Evolutionary conservation across 2,888 invertebrate species (phyloP).

Genomic region (Pachycephus smyrnensis): DNA sequence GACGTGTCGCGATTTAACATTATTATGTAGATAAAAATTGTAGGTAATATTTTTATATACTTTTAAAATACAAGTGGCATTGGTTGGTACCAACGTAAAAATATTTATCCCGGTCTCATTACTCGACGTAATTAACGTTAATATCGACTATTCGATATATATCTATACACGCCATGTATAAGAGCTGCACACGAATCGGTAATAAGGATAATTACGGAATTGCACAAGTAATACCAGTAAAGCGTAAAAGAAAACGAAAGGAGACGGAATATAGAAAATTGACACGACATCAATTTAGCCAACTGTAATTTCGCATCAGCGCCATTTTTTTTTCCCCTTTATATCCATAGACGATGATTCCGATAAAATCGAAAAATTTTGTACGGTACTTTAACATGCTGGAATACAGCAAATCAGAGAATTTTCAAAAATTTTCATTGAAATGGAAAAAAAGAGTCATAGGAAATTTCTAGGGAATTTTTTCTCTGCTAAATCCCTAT

Average conservation of each 20-base stretch:
- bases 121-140: constrained; percentile 39
- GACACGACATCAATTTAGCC: constrained; percentile 18
- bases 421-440: not conserved
- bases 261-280: constrained; percentile 24
- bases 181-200: constrained; percentile 33
- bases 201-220: constrained; percentile 53
- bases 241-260: constrained; percentile 1
- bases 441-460: no score
- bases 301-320: not conserved
- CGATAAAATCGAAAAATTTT: no score
- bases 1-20: not conserved
- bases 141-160: constrained; percentile 38
- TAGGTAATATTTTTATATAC: not conserved
- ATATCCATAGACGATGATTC: no score
- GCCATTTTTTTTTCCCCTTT: not conserved
- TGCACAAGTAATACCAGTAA: constrained; percentile 42
- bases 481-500: not conserved
- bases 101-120: not conserved
- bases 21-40: no score
- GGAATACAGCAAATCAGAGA: no score
- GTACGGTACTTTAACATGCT: fast-evolving
- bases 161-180: constrained; percentile 13
- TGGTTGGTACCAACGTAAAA: not conserved
- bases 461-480: no score
- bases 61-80: not conserved